Evolutionary conservation across 2,113 vertebrate genomes (phyloP), one percentile per base, ranked within the genome.

Genomic region (Stigmatopora nigra): DNA sequence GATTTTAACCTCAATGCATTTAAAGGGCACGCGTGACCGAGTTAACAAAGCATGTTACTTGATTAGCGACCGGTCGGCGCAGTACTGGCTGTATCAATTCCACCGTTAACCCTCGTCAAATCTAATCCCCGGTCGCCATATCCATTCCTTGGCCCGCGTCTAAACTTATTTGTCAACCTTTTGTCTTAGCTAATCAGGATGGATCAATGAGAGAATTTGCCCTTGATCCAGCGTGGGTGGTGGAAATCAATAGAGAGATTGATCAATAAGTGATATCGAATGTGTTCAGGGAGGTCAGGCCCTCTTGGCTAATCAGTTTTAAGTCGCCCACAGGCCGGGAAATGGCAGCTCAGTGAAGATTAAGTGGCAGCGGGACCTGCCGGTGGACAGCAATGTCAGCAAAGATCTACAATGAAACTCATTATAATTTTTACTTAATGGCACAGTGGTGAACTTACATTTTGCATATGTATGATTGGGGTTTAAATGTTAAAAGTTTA

Each of bases 121-220:
- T 80, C 72, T 78, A 86, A 88, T 86, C 70, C 48, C 10, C 55
- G 61, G 63, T 73, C 82, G 88, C 88, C 86, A 89, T 88, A 87
- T 86, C 79, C 73, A 35, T 20, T 76, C 73, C 82, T 74, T 82
- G 71, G 72, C 64, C 73, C 75, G 76, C 72, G 65, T 79, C 80
- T 89, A 90, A 89, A 88, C 88, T 86, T 82, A 88, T 89, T 89
- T 87, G 67, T 78, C 74, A 82, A 83, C 79, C 77, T 88, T 90
- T 87, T 84, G 86, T 87, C 86, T 84, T 69, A 69, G 69, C 85
- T 90, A 89, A 90, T 90, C 86, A 87, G 72, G 69, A 61, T 67
- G 63, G 72, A 89, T 91, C 88, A 81, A 91, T 90, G 75, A 17
- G 68, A 78, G 82, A 77, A 69, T 87, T 79, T 35, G 70, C 78